Conservation (phyloP, 2,888 invertebrate species). For the Lobophora halterata region DNA sequence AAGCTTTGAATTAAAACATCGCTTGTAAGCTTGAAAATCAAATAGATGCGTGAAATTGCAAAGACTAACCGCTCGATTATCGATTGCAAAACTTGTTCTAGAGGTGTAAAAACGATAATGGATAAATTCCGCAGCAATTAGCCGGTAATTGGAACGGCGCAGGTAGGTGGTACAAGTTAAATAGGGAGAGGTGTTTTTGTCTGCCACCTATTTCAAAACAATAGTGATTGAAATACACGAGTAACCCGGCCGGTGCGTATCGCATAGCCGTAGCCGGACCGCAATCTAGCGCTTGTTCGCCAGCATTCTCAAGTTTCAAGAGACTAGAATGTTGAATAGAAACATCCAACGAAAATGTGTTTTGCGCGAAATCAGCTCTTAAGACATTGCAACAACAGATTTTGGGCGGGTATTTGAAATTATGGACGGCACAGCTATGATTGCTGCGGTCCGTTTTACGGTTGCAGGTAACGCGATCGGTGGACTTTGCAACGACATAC, state of each 20-base stretch:
- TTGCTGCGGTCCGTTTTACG: constrained; percentile 42
- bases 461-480: constrained; percentile 43
- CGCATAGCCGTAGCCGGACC: constrained; percentile 48
- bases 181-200: constrained; percentile 10
- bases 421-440: constrained; percentile 22
- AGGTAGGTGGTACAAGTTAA: constrained; percentile 11
- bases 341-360: constrained; percentile 35
- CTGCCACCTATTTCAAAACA: constrained; percentile 15
- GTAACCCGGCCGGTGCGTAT: constrained; percentile 41
- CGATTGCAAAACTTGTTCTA: constrained; percentile 22
- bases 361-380: constrained; percentile 37
- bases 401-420: constrained; percentile 24
- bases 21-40: constrained; percentile 11
- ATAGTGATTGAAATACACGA: constrained; percentile 44
- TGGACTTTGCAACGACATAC: constrained; percentile 35
- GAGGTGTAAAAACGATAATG: constrained; percentile 21
- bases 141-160: constrained; percentile 13
- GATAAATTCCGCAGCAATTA: constrained; percentile 22
- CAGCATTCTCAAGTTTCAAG: constrained; percentile 56
- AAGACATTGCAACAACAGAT: constrained; percentile 33
- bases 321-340: constrained; percentile 36
- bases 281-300: constrained; percentile 51
- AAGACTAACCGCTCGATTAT: constrained; percentile 26
- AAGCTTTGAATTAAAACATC: constrained; percentile 3
- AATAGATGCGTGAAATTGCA: constrained; percentile 23